A percentile compares a stretch with the other conserved stretches of the same genome.
phyloP scores from a whole-genome alignment of 2,888 invertebrate genomes.

The Plutella xylostella region DNA sequence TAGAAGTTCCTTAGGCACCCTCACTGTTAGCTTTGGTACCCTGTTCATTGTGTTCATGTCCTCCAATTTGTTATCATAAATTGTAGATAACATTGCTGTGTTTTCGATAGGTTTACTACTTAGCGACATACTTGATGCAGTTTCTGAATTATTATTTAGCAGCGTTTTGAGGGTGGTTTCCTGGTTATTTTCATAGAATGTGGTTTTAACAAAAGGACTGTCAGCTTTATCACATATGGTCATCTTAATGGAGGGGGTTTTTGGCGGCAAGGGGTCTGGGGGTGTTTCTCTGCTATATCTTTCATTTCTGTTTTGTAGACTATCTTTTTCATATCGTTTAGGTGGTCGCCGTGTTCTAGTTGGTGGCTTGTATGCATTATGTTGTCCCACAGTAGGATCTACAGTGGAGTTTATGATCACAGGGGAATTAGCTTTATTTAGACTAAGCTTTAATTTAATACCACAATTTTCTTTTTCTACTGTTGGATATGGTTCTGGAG shows the following conservation, averaged over 20 bases:
- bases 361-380: constrained; percentile 48
- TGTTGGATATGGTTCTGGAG: constrained; percentile 21
- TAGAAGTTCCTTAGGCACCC: constrained; percentile 72
- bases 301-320: too few species aligned
- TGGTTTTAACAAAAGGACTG: constrained; percentile 59
- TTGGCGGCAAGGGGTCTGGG: constrained; percentile 27
- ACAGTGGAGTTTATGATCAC: constrained; percentile 63
- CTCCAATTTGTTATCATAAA: constrained; percentile 59
- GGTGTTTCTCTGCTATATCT: too few species aligned
- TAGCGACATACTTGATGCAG: constrained; percentile 30
- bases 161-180: constrained; percentile 47
- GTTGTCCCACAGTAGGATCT: constrained; percentile 54
- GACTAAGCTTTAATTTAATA: constrained; percentile 57
- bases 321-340: constrained; percentile 50
- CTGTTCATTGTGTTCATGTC: constrained; percentile 60
- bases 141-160: constrained; percentile 51
- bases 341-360: constrained; percentile 48
- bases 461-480: constrained; percentile 47
- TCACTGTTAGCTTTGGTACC: constrained; percentile 77
- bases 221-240: constrained; percentile 64
- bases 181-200: constrained; percentile 51
- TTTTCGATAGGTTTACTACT: constrained; percentile 45
- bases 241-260: constrained; percentile 57
- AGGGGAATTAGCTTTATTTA: constrained; percentile 61
- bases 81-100: constrained; percentile 51